These are phyloP conservation scores for Brachypodius melanocephalos DNA, from an alignment of 2,113 vertebrate genomes.

Conservation along the genomic window DNA sequence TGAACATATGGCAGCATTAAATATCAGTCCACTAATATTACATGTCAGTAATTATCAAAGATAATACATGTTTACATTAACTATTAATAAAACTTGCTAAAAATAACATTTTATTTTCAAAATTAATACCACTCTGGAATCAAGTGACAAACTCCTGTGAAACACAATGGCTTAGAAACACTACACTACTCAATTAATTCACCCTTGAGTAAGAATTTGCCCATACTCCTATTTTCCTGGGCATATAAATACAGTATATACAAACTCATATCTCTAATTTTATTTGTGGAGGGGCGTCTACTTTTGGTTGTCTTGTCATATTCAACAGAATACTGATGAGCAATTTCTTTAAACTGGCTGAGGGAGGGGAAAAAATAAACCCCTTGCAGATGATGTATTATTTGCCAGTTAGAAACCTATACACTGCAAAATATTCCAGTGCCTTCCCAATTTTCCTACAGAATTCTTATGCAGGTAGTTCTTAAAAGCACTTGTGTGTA, in stretches of 20 bases:
- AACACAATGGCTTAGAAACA: background rate
- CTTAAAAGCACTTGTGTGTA: background rate
- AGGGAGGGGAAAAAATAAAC: background rate
- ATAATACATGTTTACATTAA: background rate
- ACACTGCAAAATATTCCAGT: background rate
- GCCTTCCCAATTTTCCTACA: background rate
- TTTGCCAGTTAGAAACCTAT: background rate
- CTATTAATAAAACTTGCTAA: background rate
- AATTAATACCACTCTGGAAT: background rate
- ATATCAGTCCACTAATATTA: background rate
- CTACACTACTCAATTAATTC: background rate
- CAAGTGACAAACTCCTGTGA: background rate
- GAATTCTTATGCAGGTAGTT: background rate
- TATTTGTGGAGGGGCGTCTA: background rate
- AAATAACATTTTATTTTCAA: background rate
- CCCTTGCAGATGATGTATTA: background rate
- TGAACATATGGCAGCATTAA: constrained; percentile 23
- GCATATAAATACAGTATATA: background rate
- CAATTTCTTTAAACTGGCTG: background rate
- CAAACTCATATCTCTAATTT: background rate
- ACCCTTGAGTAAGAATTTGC: background rate
- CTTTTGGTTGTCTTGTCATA: background rate
- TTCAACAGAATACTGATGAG: background rate
- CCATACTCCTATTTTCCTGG: background rate
- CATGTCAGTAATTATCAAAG: background rate